A percentile compares a stretch with the other conserved stretches of the same genome.
Evolutionary conservation across 2,888 invertebrate genomes (phyloP).

Genomic region (Parnassius orleans): DNA sequence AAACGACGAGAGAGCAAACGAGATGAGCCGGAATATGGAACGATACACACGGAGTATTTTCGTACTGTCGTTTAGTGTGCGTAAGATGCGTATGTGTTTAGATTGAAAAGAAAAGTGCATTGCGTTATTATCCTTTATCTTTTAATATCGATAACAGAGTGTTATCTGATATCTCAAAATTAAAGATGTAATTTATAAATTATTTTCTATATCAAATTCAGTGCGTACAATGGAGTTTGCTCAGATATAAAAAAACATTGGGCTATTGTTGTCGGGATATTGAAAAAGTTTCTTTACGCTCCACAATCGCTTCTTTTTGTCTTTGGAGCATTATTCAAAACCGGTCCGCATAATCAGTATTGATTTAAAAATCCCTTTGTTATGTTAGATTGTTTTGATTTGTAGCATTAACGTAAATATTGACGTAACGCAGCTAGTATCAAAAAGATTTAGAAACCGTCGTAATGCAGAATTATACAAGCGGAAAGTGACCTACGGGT

Average conservation of each 20-base stretch:
- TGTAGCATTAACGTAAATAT: slow-evolving; percentile 61
- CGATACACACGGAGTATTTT: slow-evolving; percentile 73
- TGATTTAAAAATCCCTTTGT: slow-evolving; percentile 35
- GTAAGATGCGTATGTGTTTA: slow-evolving; percentile 54
- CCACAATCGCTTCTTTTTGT: slow-evolving; percentile 56
- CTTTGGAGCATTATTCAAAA: slow-evolving; percentile 45
- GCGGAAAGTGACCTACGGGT: slow-evolving; percentile 51
- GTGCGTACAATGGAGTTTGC: slow-evolving; percentile 43
- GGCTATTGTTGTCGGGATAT: slow-evolving; percentile 67
- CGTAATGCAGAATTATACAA: slow-evolving; percentile 34
- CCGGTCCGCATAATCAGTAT: slow-evolving; percentile 27
- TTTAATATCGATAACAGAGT: background rate
- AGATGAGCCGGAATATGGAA: slow-evolving; percentile 74
- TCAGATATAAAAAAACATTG: slow-evolving; percentile 48
- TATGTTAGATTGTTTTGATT: slow-evolving; percentile 34
- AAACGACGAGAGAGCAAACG: slow-evolving; percentile 45
- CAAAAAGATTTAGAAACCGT: slow-evolving; percentile 51
- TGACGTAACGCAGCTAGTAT: slow-evolving; percentile 53
- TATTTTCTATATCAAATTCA: slow-evolving; percentile 51
- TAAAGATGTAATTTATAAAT: background rate
- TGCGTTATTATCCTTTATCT: slow-evolving; percentile 42
- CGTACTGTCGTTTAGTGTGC: slow-evolving; percentile 65
- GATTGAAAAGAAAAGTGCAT: slow-evolving; percentile 67
- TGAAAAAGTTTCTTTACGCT: slow-evolving; percentile 65
- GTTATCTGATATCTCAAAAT: background rate